Evolutionary conservation across 2,797 vertebrate genomes (phyloP), one percentile per base, ranked within the genome.

Genomic region (Lateolabrax maculatus): DNA sequence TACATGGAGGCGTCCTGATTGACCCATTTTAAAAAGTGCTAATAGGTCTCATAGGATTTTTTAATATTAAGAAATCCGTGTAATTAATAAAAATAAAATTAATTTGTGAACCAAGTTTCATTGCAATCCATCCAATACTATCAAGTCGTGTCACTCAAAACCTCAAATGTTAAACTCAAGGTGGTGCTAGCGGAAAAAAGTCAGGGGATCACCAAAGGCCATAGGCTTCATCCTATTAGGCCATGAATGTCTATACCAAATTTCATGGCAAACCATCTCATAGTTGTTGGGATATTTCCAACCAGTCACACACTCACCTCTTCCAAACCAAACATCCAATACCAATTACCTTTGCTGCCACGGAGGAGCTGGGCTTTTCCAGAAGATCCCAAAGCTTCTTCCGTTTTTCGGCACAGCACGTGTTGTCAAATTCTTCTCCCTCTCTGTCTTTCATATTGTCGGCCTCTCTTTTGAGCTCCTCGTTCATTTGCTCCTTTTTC

Each of bases 401-500:
- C 71, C 98, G 93, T 94, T 99, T 99, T 55, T 99, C 98, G 0
- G 97, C 97, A 34, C 98, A 99, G 92, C 97, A 99, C 3, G 98
- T 97, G 94, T 98, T 98, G 92, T 99, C 98, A 67, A 99, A 99
- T 88, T 99, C 98, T 89, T 99, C 98, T 5, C 97, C 98, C 57
- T 99, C 98, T 53, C 97, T 94, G 83, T 99, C 98, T 63, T 98
- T 96, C 70, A 99, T 60, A 0, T 97, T 99, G 91, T 99, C 98
- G 0, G 98, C 98, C 90, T 99, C 98, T 2, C 98, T 95, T 90
- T 98, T 99, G 77, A 99, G 96, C 93, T 99, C 98, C 89, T 99
- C 98, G 0, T 99, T 99, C 98, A 99, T 99, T 90, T 99, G 98
- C 79, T 99, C 98, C 85, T 99, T 99, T 87, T 99, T 99, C 96